Base-by-base conservation (phyloP, 2,797 vertebrate species). In the Microhierax caerulescens region DNA sequence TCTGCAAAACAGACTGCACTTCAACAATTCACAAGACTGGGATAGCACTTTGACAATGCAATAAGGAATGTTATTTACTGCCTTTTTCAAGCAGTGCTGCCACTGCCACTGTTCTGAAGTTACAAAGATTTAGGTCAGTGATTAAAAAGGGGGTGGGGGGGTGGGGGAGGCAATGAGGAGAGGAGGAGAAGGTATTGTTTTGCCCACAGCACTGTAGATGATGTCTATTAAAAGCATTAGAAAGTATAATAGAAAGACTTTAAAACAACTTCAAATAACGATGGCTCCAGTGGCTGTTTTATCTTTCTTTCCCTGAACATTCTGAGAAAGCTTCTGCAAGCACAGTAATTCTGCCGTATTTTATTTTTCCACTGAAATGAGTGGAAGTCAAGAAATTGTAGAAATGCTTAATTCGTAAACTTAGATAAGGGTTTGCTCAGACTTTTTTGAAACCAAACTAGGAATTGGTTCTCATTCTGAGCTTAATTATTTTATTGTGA, bases 1-100 rank as follows among this genome's bases (percentile, higher is more conserved):
- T 48, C 34, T 36, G 13, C 51, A 28, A 27, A n/a, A 27, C 0
- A 0, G n/a, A 57, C 48, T 41, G 27, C 37, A 23, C 20, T 39
- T 78, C 25, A 74, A 47, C 37, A 47, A 53, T 47, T 48, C 37
- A 39, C 24, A 72, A 41, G 37, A 59, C 8, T 10, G 5, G 2
- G 3, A 8, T 14, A 77, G 36, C 24, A 23, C 3, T 45, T 27
- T 41, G 23, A 50, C 23, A 17, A 13, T 34, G 32, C 22, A 11
- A 54, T 28, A 23, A 2, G 2, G 10, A 73, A 13, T 20, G 13
- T 36, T 60, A 56, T 32, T 61, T 60, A 50, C 6, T 8, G 7
- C 7, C 22, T 64, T 76, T 60, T 74, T 28, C 51, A 90, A 69
- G 37, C 13, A 77, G n/a, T 24, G 5, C 11, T 43, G 16, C 10